A percentile compares a stretch with the other conserved stretches of the same genome.
Evolutionary conservation across 2,888 invertebrate species (phyloP).

Genomic region (Pseudeuparius sepicola): DNA sequence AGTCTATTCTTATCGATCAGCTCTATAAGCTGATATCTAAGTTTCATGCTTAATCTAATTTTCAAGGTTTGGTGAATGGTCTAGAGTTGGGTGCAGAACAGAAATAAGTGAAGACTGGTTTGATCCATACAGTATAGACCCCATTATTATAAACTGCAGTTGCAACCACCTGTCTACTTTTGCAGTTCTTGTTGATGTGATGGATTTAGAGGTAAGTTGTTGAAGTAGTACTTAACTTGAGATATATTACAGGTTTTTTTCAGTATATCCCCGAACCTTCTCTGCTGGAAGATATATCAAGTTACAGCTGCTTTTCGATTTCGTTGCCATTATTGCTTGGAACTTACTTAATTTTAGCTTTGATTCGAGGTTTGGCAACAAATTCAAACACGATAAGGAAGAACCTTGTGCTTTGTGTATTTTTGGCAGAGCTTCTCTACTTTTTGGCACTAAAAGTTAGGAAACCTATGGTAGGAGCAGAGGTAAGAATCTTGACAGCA

Average conservation of each 20-base stretch:
- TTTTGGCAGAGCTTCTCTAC: conserved; percentile 77
- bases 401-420: conserved; percentile 83
- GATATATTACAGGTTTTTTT: conserved; percentile 20
- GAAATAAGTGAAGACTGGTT: conserved; percentile 56
- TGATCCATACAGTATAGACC: conserved; percentile 42
- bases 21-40: no score
- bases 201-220: conserved; percentile 66
- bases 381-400: conserved; percentile 92
- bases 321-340: conserved; percentile 70
- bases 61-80: conserved; percentile 69
- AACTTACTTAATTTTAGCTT: conserved; percentile 69
- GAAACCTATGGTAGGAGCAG: conserved; percentile 68
- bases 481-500: conserved; percentile 45
- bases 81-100: conserved; percentile 79
- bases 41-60: no score
- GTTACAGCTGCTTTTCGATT: conserved; percentile 79
- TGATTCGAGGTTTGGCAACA: conserved; percentile 72
- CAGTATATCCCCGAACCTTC: conserved; percentile 81
- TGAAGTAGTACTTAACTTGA: conserved; percentile 6
- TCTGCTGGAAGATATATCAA: conserved; percentile 73
- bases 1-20: no score
- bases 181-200: conserved; percentile 82
- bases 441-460: conserved; percentile 80
- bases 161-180: conserved; percentile 88
- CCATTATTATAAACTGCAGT: conserved; percentile 77